These are phyloP conservation scores for Meteorus sp. DNA, from an alignment of 1,140 invertebrate genomes.

Conservation along the genomic window DNA sequence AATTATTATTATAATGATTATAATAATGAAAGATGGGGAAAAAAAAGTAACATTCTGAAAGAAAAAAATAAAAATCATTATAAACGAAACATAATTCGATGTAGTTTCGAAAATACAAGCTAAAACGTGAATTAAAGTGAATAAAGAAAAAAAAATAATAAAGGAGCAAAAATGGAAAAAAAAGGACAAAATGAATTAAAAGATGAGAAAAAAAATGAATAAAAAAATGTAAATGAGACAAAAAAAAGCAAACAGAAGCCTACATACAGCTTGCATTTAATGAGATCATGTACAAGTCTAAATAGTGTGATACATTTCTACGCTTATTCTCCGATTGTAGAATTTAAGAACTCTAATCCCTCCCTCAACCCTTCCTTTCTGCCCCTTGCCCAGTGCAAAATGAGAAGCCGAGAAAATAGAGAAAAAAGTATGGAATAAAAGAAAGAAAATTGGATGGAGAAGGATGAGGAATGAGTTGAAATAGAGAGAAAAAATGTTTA, in stretches of 20 bases:
- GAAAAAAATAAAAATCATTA: too few species aligned
- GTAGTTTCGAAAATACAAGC: too few species aligned
- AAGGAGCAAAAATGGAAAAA: too few species aligned
- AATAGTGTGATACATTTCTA: constrained; percentile 26
- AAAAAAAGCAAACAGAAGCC: neutral
- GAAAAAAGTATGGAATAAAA: neutral
- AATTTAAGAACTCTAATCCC: constrained; percentile 1
- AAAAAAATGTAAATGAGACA: neutral
- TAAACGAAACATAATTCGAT: too few species aligned
- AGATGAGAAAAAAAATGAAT: neutral
- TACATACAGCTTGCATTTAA: constrained; percentile 21
- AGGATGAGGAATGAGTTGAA: neutral
- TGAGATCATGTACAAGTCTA: constrained; percentile 24
- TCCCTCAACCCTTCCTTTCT: neutral
- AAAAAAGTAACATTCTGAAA: too few species aligned
- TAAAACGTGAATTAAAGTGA: too few species aligned
- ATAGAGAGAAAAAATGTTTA: neutral
- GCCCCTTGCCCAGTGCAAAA: neutral
- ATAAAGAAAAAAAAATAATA: too few species aligned
- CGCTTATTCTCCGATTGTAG: constrained; percentile 24
- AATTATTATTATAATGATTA: too few species aligned
- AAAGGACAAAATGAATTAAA: too few species aligned
- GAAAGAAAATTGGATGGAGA: neutral
- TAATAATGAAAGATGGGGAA: too few species aligned
- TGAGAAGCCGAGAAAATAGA: too few species aligned